These are phyloP conservation scores for Empis livida DNA, from an alignment of 2,888 invertebrate species.

Conservation along the genomic window DNA sequence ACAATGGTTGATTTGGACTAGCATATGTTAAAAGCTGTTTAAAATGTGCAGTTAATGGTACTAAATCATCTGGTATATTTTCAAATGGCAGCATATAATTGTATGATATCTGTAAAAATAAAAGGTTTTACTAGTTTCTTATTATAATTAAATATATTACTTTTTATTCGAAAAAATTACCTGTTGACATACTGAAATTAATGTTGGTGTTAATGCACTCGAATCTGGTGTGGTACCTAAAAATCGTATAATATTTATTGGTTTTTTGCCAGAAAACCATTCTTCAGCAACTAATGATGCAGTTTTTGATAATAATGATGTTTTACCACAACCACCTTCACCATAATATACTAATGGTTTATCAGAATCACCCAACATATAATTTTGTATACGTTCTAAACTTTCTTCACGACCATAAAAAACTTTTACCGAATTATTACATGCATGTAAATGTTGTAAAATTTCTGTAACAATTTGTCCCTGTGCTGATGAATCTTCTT, in stretches of 20 bases:
- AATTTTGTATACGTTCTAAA: conserved; percentile 61
- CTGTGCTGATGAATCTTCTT: conserved; percentile 87
- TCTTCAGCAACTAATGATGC: conserved; percentile 63
- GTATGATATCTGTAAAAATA: conserved; percentile 75
- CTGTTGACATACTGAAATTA: conserved; percentile 92
- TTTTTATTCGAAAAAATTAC: conserved; percentile 41
- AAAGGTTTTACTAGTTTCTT: too few relatives aligned
- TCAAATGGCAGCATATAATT: conserved; percentile 85
- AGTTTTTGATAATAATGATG: conserved; percentile 85
- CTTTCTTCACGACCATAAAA: conserved; percentile 89
- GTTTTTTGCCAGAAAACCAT: conserved; percentile 63
- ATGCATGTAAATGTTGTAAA: conserved; percentile 88
- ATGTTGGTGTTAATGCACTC: conserved; percentile 83
- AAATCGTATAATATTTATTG: conserved; percentile 81
- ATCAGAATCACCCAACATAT: conserved; percentile 73
- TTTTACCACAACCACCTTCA: conserved; percentile 95
- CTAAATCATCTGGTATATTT: conserved; percentile 89
- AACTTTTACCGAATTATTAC: conserved; percentile 83
- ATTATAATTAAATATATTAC: too few relatives aligned
- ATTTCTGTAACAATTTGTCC: conserved; percentile 90
- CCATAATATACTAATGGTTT: conserved; percentile 87
- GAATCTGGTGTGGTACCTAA: conserved; percentile 96
- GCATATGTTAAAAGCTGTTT: conserved; percentile 83
- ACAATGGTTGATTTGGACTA: conserved; percentile 66
- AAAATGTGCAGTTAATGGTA: conserved; percentile 90